Percentiles rank a stretch among this genome's conserved stretches.
phyloP scores from a whole-genome alignment of 2,797 vertebrate species.

The Vipera latastei region DNA sequence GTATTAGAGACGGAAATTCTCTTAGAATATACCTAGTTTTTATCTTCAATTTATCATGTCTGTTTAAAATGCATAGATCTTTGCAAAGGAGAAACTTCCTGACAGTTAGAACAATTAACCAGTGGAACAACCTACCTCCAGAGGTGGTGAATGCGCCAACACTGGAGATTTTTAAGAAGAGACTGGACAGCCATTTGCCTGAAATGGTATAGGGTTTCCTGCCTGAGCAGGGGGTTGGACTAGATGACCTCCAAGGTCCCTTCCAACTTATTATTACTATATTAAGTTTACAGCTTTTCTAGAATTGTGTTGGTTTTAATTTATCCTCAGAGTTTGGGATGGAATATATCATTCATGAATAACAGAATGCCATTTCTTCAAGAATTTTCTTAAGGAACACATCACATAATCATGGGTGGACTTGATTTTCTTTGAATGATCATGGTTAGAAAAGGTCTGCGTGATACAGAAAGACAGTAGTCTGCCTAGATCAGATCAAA shows the following conservation, averaged over 20 bases:
- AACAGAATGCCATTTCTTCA: neutral
- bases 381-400: neutral
- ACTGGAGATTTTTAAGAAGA: no score
- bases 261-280: no score
- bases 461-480: neutral
- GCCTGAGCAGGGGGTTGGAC: no score
- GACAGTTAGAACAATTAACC: no score
- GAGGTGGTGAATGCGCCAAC: no score
- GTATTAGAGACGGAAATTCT: neutral
- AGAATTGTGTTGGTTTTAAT: neutral
- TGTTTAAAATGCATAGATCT: neutral
- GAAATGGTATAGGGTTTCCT: no score
- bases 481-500: neutral
- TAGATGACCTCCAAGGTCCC: no score
- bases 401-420: neutral
- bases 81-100: neutral
- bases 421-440: neutral
- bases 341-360: neutral
- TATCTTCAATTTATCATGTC: neutral
- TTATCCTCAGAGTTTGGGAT: neutral
- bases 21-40: neutral
- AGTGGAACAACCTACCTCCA: no score
- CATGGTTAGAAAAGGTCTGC: neutral
- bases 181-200: no score
- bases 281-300: neutral